These are phyloP conservation scores for Himalopsyche kuldschensis DNA, from an alignment of 2,888 invertebrate species.

Conservation along the genomic window DNA sequence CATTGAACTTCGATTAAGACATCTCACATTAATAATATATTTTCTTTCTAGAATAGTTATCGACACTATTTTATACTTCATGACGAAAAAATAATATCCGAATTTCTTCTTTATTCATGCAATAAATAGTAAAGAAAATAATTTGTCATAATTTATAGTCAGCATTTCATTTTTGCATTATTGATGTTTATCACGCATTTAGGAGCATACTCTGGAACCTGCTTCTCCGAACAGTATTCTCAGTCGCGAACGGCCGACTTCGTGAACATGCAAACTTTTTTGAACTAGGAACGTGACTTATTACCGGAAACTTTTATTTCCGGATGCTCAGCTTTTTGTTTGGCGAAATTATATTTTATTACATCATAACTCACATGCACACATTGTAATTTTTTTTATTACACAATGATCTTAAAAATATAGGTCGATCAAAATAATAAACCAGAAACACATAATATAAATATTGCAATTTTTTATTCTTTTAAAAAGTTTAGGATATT, in stretches of 20 bases:
- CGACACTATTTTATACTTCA: too few species aligned
- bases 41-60: too few species aligned
- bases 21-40: too few species aligned
- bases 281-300: background rate
- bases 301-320: background rate
- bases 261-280: background rate
- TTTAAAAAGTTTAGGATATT: too few species aligned
- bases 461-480: too few species aligned
- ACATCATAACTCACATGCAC: background rate
- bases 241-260: background rate
- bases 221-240: background rate
- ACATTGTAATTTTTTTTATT: background rate
- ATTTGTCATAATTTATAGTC: too few species aligned
- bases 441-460: too few species aligned
- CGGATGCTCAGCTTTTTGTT: background rate
- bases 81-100: too few species aligned
- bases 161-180: background rate
- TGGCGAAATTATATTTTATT: background rate
- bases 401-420: too few species aligned
- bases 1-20: background rate
- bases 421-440: too few species aligned
- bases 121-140: too few species aligned
- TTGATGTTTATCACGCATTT: background rate
- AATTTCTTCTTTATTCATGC: too few species aligned
- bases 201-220: background rate